A percentile compares a stretch with the other conserved stretches of the same genome.
These are phyloP conservation scores for Stictocephala bisonia DNA, from an alignment of 2,888 invertebrate species.

Conservation along the genomic window DNA sequence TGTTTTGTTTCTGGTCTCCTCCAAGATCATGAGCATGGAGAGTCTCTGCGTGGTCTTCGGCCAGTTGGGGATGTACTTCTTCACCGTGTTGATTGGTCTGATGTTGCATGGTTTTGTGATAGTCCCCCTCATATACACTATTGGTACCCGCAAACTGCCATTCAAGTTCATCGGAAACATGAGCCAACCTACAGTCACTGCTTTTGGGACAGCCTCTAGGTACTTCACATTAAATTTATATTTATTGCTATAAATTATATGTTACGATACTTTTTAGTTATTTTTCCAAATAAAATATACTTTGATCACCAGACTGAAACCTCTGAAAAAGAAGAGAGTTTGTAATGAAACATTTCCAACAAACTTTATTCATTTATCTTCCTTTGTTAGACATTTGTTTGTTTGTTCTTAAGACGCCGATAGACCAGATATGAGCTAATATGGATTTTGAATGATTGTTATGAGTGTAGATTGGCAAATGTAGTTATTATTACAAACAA, in stretches of 20 bases:
- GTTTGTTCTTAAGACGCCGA: too few species aligned
- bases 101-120: conserved; percentile 93
- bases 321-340: too few species aligned
- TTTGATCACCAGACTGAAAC: too few species aligned
- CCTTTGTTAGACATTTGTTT: too few species aligned
- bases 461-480: too few species aligned
- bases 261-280: too few species aligned
- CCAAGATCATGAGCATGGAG: conserved; percentile 91
- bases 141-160: conserved; percentile 85
- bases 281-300: too few species aligned
- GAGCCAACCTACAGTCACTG: conserved; percentile 93
- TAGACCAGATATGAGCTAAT: too few species aligned
- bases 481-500: too few species aligned
- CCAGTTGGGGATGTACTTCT: conserved; percentile 91
- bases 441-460: too few species aligned
- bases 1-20: conserved; percentile 88
- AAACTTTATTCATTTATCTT: too few species aligned
- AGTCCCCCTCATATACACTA: conserved; percentile 86
- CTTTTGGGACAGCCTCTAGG: conserved; percentile 96
- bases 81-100: conserved; percentile 92
- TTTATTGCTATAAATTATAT: background rate
- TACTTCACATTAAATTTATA: conserved; percentile 57
- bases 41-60: conserved; percentile 86
- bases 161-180: conserved; percentile 83
- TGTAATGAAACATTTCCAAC: too few species aligned